Percentiles rank a stretch among this genome's conserved stretches.
phyloP scores from a whole-genome alignment of 2,113 vertebrate genomes.

The Odocoileus hemionus region DNA sequence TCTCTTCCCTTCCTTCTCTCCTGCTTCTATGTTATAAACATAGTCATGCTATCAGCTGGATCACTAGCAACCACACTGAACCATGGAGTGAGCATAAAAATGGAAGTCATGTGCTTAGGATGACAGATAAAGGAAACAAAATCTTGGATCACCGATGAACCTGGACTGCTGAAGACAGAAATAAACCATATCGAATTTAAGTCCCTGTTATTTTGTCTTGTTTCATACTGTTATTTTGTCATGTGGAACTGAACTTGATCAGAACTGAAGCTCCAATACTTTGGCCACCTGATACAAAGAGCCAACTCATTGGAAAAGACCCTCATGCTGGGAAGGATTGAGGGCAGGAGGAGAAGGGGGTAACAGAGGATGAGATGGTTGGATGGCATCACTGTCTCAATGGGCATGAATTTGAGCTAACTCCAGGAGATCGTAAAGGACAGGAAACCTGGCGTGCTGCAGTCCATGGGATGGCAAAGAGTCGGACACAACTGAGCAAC shows the following conservation, averaged over 20 bases:
- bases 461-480: neutral
- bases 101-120: neutral
- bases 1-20: neutral
- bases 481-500: accelerated
- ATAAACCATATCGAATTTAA: neutral
- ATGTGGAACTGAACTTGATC: neutral
- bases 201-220: neutral
- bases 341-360: neutral
- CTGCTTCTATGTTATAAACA: neutral
- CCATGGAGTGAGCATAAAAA: neutral
- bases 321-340: neutral
- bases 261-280: neutral
- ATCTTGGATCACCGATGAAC: neutral
- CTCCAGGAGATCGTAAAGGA: neutral
- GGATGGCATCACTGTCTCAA: neutral
- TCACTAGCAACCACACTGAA: neutral
- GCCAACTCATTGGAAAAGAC: neutral
- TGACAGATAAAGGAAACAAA: neutral
- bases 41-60: neutral
- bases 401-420: neutral
- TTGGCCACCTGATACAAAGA: neutral
- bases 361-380: neutral
- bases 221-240: neutral
- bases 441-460: neutral
- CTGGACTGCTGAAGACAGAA: neutral